Evolutionary conservation across 2,888 invertebrate genomes (phyloP).

Genomic region (Chesias legatella): DNA sequence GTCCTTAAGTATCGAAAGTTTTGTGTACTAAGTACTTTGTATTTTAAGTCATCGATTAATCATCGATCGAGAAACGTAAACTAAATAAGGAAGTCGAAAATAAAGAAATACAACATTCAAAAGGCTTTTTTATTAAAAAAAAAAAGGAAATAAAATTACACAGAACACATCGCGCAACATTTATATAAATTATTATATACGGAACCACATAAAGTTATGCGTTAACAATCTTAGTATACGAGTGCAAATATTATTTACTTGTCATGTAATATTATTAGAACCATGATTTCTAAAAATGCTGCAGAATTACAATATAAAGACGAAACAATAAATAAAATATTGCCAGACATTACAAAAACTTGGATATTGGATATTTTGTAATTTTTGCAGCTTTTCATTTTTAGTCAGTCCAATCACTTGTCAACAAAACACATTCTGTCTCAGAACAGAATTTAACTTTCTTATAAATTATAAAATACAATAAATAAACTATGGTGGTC

Average conservation of each 20-base stretch:
- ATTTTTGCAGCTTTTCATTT: conserved; percentile 39
- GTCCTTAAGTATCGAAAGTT: no score
- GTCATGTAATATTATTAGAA: conserved; percentile 48
- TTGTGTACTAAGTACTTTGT: no score
- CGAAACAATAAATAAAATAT: no score
- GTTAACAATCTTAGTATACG: conserved; percentile 55
- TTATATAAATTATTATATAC: conserved; percentile 58
- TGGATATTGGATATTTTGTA: no score
- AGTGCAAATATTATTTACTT: conserved; percentile 43
- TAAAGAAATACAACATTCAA: conserved; percentile 29
- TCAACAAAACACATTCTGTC: conserved; percentile 38
- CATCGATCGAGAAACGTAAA: no score
- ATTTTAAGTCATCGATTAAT: no score
- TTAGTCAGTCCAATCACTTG: conserved; percentile 40
- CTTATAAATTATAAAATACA: conserved; percentile 21
- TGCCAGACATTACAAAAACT: no score
- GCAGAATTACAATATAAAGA: conserved; percentile 9
- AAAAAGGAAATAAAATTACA: conserved; percentile 65
- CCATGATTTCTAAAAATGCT: conserved; percentile 23
- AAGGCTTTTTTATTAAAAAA: conserved; percentile 63
- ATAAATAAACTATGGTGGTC: conserved; percentile 34
- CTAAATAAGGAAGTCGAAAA: no score
- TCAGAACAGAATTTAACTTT: conserved; percentile 22
- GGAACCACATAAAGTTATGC: conserved; percentile 63
- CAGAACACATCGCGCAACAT: conserved; percentile 71